A percentile compares a stretch with the other conserved stretches of the same genome.
These are phyloP conservation scores for Austrofundulus limnaeus DNA, from an alignment of 2,113 vertebrate genomes.

Conservation along the genomic window DNA sequence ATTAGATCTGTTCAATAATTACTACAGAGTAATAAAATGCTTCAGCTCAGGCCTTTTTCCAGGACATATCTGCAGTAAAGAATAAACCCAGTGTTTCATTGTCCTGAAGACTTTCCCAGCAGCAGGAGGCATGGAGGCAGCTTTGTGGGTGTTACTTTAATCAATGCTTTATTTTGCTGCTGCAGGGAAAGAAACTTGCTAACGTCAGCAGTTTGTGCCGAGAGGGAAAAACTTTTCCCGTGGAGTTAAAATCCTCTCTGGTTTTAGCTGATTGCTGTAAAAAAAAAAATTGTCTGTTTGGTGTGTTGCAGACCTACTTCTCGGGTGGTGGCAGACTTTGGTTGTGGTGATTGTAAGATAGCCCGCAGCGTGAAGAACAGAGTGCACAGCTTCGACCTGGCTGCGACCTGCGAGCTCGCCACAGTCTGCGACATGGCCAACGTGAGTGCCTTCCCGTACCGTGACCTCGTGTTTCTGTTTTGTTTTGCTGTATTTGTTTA, in stretches of 20 bases:
- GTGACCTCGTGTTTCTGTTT: accelerated
- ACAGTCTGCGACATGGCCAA: slow-evolving; percentile 92
- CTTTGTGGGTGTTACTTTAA: slow-evolving; percentile 20
- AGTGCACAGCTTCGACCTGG: slow-evolving; percentile 92
- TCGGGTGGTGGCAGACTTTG: slow-evolving; percentile 91
- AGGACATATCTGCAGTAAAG: slow-evolving; percentile 7
- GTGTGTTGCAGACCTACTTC: slow-evolving; percentile 77
- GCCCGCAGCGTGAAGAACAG: slow-evolving; percentile 85
- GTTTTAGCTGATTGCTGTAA: background rate
- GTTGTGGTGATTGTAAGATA: slow-evolving; percentile 91
- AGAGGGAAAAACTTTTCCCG: background rate
- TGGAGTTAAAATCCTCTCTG: background rate
- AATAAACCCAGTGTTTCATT: background rate
- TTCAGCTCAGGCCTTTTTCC: background rate
- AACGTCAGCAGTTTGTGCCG: slow-evolving; percentile 2
- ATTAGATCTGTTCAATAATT: background rate
- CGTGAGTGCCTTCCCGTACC: slow-evolving; percentile 67
- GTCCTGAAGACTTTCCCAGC: background rate
- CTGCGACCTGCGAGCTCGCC: slow-evolving; percentile 82
- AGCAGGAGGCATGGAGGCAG: slow-evolving; percentile 1
- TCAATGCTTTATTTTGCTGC: slow-evolving; percentile 8
- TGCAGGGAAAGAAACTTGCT: slow-evolving; percentile 6
- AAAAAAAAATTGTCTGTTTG: background rate
- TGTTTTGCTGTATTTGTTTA: too few relatives aligned
- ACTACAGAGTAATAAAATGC: background rate